phyloP scores from a whole-genome alignment of 2,113 vertebrate species.

The Thymallus thymallus region DNA sequence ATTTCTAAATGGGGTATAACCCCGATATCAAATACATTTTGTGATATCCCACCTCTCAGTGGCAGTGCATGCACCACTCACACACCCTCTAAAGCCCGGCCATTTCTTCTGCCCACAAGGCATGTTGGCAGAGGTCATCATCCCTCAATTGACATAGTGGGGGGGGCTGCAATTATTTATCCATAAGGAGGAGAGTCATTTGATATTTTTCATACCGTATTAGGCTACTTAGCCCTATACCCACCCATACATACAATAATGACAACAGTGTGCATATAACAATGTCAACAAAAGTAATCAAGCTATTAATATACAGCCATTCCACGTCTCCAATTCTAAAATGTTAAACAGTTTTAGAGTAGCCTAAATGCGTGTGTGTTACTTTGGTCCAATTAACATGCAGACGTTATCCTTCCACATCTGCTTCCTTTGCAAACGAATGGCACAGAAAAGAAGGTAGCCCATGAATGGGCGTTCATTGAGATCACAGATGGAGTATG shows the following conservation, averaged over 20 bases:
- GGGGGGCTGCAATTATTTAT: conserved; percentile 76
- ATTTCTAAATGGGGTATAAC: conserved; percentile 64
- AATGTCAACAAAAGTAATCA: not conserved
- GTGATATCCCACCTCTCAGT: conserved; percentile 28
- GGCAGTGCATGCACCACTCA: not conserved
- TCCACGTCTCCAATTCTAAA: not conserved
- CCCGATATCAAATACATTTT: conserved; percentile 44
- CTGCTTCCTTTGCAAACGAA: conserved; percentile 88
- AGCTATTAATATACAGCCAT: not conserved
- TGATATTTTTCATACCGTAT: not conserved
- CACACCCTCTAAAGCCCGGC: not conserved
- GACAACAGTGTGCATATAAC: not conserved
- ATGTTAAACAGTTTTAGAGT: not conserved
- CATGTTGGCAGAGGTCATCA: conserved; percentile 82
- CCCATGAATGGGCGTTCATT: conserved; percentile 87
- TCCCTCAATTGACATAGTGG: conserved; percentile 77
- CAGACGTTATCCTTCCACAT: conserved; percentile 86
- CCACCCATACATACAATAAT: not conserved
- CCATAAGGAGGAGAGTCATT: conserved; percentile 40
- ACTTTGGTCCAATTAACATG: conserved; percentile 83
- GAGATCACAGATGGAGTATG: conserved; percentile 98
- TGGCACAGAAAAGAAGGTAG: conserved; percentile 79
- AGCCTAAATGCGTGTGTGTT: conserved; percentile 1
- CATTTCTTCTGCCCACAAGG: conserved; percentile 72
- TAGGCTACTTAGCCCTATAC: too few relatives aligned